Percentiles rank a stretch among this genome's conserved stretches.
Evolutionary conservation across 2,797 vertebrate genomes (phyloP).

Genomic region (Coranthus polyacanthus): DNA sequence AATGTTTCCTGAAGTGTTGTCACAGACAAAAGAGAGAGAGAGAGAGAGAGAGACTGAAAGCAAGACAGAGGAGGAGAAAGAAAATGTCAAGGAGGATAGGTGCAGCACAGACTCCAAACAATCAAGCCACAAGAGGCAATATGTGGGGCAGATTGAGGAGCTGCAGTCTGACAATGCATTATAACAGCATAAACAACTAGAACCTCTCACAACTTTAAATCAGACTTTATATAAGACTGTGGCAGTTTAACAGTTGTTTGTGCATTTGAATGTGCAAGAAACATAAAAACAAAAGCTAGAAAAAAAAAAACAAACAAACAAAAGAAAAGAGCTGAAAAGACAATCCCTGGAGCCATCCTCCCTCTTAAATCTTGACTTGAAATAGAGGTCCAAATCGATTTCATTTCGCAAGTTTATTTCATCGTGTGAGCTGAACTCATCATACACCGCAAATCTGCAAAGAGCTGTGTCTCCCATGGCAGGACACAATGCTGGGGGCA

Average conservation of each 20-base stretch:
- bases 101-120: conserved; percentile 51
- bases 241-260: conserved; percentile 14
- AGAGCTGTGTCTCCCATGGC: too few species aligned
- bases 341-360: neutral
- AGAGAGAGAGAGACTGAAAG: conserved; percentile 44
- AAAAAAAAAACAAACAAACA: too few species aligned
- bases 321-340: neutral
- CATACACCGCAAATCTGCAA: neutral
- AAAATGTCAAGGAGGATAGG: conserved; percentile 71
- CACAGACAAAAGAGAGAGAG: conserved; percentile 59
- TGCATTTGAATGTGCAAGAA: neutral
- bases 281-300: neutral
- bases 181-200: conserved; percentile 4
- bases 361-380: neutral
- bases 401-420: too few species aligned
- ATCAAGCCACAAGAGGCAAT: conserved; percentile 51
- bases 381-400: neutral
- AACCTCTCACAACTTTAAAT: conserved; percentile 10
- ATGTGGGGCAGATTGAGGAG: conserved; percentile 23
- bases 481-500: too few species aligned
- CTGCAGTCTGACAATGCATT: conserved; percentile 17
- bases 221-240: conserved; percentile 7
- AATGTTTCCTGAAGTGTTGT: conserved; percentile 66
- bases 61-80: conserved; percentile 25
- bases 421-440: too few species aligned